Evolutionary conservation across 2,888 invertebrate genomes (phyloP).

Genomic region (Protonemura montana): DNA sequence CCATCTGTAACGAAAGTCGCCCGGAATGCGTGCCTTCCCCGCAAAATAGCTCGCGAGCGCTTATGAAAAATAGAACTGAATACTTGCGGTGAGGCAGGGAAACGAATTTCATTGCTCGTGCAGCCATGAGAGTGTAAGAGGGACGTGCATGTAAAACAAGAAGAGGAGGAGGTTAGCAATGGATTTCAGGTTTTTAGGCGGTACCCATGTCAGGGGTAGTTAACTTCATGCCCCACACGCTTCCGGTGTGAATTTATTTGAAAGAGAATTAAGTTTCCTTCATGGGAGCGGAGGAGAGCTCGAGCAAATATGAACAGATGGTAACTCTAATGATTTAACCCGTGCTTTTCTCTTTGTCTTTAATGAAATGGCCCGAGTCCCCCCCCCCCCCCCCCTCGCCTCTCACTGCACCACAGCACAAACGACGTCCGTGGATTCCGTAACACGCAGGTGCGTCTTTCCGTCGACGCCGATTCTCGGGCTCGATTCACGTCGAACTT

Average conservation of each 20-base stretch:
- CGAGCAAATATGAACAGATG: not conserved
- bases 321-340: slow-evolving; percentile 12
- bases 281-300: not conserved
- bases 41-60: not conserved
- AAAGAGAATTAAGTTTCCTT: slow-evolving; percentile 2
- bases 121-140: not conserved
- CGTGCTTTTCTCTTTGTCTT: slow-evolving; percentile 2
- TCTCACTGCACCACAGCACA: not conserved
- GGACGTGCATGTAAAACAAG: not conserved
- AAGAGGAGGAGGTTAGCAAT: not conserved
- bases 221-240: not conserved
- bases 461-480: too few species aligned
- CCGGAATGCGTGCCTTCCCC: not conserved
- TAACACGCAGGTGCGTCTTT: not conserved
- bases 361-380: not conserved
- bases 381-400: not conserved
- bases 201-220: slow-evolving; percentile 8
- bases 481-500: not conserved
- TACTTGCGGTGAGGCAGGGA: not conserved
- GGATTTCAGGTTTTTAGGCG: not conserved
- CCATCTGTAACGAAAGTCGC: not conserved
- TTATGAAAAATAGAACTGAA: not conserved
- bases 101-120: not conserved
- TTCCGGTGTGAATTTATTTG: slow-evolving; percentile 20
- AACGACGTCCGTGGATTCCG: not conserved